phyloP scores from a whole-genome alignment of 2,113 vertebrate species.

The Nettapus auritus region DNA sequence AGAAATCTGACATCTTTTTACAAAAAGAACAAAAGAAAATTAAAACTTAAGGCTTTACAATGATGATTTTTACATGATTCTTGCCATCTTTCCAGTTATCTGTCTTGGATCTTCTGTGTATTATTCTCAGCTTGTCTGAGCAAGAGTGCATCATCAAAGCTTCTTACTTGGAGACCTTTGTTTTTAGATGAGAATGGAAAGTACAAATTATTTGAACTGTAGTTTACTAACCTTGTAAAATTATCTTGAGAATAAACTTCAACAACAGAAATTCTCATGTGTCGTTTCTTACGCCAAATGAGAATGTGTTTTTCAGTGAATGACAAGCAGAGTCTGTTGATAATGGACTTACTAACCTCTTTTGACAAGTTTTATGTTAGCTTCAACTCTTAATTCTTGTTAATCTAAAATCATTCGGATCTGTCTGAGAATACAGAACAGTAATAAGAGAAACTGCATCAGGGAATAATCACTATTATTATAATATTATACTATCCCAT shows the following conservation, averaged over 20 bases:
- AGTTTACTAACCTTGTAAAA: background rate
- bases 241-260: background rate
- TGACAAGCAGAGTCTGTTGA: background rate
- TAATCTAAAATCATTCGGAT: background rate
- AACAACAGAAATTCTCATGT: background rate
- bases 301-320: background rate
- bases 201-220: background rate
- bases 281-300: background rate
- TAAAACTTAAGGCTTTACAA: background rate
- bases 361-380: background rate
- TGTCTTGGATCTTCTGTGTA: background rate
- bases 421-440: background rate
- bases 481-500: background rate
- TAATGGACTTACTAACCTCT: background rate
- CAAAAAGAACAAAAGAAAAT: background rate
- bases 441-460: background rate
- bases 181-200: background rate
- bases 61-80: background rate
- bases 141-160: background rate
- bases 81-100: background rate
- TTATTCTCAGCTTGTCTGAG: background rate
- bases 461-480: background rate
- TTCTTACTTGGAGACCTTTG: background rate
- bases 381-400: background rate
- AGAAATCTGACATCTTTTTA: background rate